Base-by-base conservation (phyloP, 2,113 vertebrate species). In the Alexandromys fortis region DNA sequence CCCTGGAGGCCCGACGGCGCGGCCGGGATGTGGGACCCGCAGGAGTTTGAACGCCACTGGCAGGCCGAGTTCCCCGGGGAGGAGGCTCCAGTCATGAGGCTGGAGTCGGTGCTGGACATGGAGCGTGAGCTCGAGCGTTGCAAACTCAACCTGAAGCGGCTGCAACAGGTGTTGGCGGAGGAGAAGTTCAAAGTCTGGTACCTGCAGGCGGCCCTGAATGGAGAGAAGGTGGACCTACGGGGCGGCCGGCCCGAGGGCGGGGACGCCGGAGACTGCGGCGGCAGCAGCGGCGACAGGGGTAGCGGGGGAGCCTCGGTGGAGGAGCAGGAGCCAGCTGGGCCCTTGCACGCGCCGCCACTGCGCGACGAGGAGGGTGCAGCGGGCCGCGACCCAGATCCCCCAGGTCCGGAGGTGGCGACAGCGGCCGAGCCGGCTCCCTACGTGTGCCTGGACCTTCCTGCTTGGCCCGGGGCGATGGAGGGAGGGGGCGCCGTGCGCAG, bases 171-270 rank as follows among this genome's bases (percentile, higher is more conserved):
- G 86, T 98, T 99, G 96, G 98, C 98, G 0, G 98, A 99, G 98
- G 99, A 99, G 98, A 99, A 99, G 97, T 99, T 99, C 98, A 99
- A 99, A 98, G 99, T 99, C 97, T 97, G 98, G 35, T 99, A 99
- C 98, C 98, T 99, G 98, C 98, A 99, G 99, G 98, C 99, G 94
- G 99, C 98, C 92, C 95, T 99, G 95, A 95, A 98, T 33, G 97
- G 98, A 26, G 98, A 98, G 96, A 98, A 91, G 97, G 97, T 68
- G 26, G 70, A 91, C 19, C 85, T 16, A 55, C 98, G 96, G 86
- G 33, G 94, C 75, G 96, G 94, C 26, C 96, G 91, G 79, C 96
- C 45, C 78, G 89, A 68, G 45, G 90, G 63, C 30, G 81, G 77
- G 47, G 92, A 38, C 78, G 47, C 52, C 22, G 75, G n/a, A 81